These are phyloP conservation scores for Leucosticte australis DNA, from an alignment of 2,113 vertebrate genomes.

Conservation along the genomic window DNA sequence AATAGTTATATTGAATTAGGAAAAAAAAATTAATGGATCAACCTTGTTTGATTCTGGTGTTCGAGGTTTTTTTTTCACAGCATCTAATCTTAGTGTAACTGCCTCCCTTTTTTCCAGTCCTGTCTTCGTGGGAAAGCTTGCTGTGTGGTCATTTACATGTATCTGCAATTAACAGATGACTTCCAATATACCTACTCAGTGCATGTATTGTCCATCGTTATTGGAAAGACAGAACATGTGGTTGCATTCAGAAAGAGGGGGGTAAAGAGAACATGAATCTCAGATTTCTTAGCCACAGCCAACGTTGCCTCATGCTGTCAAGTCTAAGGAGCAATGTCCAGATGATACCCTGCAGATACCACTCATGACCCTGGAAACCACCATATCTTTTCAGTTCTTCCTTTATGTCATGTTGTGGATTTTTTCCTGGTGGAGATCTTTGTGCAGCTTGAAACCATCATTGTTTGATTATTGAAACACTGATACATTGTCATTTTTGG, in stretches of 20 bases:
- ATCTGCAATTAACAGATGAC: background rate
- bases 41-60: background rate
- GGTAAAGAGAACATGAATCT: background rate
- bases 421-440: background rate
- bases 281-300: background rate
- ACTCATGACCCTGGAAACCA: background rate
- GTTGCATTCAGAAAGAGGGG: background rate
- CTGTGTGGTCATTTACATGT: background rate
- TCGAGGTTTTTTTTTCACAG: background rate
- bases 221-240: conserved; percentile 10
- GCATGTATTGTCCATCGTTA: background rate
- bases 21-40: background rate
- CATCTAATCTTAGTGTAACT: background rate
- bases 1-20: background rate
- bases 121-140: background rate
- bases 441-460: background rate
- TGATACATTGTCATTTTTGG: background rate
- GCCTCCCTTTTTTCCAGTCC: background rate
- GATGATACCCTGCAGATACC: background rate
- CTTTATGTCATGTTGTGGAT: background rate
- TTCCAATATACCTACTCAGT: background rate
- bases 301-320: background rate
- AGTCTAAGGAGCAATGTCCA: background rate
- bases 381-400: background rate
- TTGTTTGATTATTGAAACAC: background rate